phyloP scores from a whole-genome alignment of 2,113 vertebrate genomes.

The Phocoena sinus region DNA sequence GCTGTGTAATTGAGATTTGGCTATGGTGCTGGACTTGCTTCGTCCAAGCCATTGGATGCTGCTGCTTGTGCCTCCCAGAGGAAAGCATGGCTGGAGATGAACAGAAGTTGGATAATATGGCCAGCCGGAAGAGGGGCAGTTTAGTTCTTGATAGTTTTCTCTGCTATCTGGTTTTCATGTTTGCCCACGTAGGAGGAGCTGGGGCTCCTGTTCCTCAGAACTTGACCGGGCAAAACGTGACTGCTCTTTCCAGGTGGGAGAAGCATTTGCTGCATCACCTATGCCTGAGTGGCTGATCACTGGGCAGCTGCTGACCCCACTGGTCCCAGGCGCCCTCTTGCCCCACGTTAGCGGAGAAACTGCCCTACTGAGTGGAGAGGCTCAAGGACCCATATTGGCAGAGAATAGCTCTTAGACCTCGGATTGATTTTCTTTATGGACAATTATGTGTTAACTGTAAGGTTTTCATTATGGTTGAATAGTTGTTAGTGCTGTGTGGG shows the following conservation, averaged over 20 bases:
- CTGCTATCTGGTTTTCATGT: neutral
- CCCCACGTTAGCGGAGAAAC: neutral
- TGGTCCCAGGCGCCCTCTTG: neutral
- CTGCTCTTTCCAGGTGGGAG: neutral
- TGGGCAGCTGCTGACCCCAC: neutral
- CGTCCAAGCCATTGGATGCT: neutral
- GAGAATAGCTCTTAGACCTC: neutral
- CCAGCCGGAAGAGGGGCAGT: neutral
- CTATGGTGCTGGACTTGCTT: neutral
- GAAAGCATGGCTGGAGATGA: neutral
- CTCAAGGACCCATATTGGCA: neutral
- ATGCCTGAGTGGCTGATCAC: neutral
- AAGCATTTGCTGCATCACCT: neutral
- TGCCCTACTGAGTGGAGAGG: neutral
- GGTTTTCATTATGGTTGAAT: conserved; percentile 20
- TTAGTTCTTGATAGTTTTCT: neutral
- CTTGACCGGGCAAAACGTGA: neutral
- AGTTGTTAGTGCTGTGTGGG: neutral
- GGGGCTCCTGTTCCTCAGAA: neutral
- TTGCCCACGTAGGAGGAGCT: neutral
- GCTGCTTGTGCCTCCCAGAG: neutral
- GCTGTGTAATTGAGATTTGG: neutral
- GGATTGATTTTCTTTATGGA: neutral
- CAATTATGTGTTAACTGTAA: neutral
- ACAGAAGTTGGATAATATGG: neutral